Evolutionary conservation across 2,888 invertebrate species (phyloP).

Genomic region (Plebejus melissa): DNA sequence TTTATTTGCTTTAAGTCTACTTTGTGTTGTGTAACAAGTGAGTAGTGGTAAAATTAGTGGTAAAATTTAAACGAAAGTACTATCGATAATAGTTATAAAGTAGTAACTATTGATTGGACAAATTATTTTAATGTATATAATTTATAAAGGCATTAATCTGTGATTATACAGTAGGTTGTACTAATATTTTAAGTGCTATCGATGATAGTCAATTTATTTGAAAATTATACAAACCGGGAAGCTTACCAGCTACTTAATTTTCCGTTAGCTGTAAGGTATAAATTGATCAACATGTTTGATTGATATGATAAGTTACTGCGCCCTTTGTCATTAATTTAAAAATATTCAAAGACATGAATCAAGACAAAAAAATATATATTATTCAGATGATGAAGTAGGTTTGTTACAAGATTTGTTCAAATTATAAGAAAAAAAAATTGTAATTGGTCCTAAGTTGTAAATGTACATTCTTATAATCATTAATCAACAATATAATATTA

Average conservation of each 20-base stretch:
- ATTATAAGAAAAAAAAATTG: too few relatives aligned
- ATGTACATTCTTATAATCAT: too few relatives aligned
- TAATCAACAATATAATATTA: too few relatives aligned
- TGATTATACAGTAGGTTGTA: not conserved
- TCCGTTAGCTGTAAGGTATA: not conserved
- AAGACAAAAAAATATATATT: too few relatives aligned
- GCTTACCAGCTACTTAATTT: not conserved
- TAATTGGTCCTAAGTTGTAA: too few relatives aligned
- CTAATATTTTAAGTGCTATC: not conserved
- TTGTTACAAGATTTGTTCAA: too few relatives aligned
- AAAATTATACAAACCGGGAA: slow-evolving; percentile 7
- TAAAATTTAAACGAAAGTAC: not conserved
- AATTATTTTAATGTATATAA: not conserved
- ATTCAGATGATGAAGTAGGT: too few relatives aligned
- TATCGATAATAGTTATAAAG: not conserved
- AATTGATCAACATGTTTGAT: not conserved
- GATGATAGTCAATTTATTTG: slow-evolving; percentile 5
- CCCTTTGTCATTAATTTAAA: not conserved
- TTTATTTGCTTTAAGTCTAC: too few relatives aligned
- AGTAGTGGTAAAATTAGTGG: too few relatives aligned
- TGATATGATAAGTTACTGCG: not conserved
- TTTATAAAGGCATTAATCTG: slow-evolving; percentile 19
- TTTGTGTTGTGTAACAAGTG: too few relatives aligned
- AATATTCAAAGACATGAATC: not conserved
- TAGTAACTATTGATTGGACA: not conserved